Base-by-base conservation (phyloP, 2,888 invertebrate species). In the Eupithecia dodoneata region DNA sequence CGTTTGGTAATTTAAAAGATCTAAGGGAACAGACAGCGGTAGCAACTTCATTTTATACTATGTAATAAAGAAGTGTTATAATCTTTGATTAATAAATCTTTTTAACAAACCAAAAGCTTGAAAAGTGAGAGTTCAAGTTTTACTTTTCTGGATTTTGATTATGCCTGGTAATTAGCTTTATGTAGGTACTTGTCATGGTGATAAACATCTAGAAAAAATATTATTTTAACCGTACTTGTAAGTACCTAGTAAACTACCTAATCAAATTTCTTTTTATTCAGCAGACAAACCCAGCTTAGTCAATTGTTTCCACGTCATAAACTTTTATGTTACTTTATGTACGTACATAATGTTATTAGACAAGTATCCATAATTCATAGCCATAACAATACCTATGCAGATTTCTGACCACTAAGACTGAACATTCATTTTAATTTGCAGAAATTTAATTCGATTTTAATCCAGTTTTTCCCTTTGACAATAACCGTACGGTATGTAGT, bases 301-400 rank as follows among this genome's bases (percentile, higher is more conserved):
- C 63, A 30, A 59, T 63, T 66, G 42, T 66, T 66, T 66, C 66
- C 66, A 15, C 15, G 42, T 7, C 66, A 66, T 66, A 42, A 66
- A 66, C 42, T 66, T 66, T 66, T 42, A 66, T 66, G 42, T 66
- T 15, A 42, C 15, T 15, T 41, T 42, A 7, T 6, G 41, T 42
- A 42, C 41, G 66, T 66, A 42, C 41, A 42, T 66, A 42, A 42
- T 66, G 7, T 66, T 18, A 15, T 5, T 41, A 13, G 41, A 42
- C 15, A 7, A 42, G 66, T 42, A 13, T 42, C 55, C 42, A 66
- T 66, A 41, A 66, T 66, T 66, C 42, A 42, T 15, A 42, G 15
- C 15, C 5, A 66, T 66, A 66, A 66, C 3, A 66, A 15, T 66
- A 30, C 30, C 59, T 59, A 30, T 66, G 66, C 15, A 66, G 15